Evolutionary conservation across 2,797 vertebrate genomes (phyloP).

Genomic region (Manis pentadactyla): DNA sequence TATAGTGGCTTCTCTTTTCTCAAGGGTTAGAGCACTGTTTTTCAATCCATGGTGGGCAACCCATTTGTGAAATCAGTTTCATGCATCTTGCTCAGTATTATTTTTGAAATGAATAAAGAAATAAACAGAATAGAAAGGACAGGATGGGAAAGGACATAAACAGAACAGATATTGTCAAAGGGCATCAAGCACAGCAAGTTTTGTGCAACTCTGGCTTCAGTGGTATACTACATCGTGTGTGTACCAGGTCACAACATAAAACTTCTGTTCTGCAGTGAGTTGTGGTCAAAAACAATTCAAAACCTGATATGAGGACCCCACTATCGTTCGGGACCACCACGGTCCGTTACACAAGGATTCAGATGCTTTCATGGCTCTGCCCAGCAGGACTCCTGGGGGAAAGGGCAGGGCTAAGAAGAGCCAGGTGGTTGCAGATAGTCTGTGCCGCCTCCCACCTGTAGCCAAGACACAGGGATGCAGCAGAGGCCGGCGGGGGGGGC

Average conservation of each 20-base stretch:
- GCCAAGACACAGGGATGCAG: neutral
- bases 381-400: neutral
- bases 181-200: too few relatives aligned
- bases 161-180: neutral
- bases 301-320: neutral
- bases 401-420: too few relatives aligned
- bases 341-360: neutral
- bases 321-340: neutral
- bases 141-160: neutral
- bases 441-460: neutral
- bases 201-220: neutral
- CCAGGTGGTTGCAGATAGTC: neutral
- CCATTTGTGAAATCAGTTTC: neutral
- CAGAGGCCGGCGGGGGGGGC: fast-evolving
- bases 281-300: neutral
- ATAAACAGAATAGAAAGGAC: neutral
- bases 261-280: neutral
- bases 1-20: neutral
- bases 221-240: fast-evolving
- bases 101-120: neutral
- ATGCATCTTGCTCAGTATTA: neutral
- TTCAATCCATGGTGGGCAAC: neutral
- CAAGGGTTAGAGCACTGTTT: neutral
- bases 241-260: neutral
- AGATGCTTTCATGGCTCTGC: neutral